Percentiles rank a stretch among this genome's conserved stretches.
These are phyloP conservation scores for Eupsittula cactorum DNA, from an alignment of 2,113 vertebrate species.

Conservation along the genomic window DNA sequence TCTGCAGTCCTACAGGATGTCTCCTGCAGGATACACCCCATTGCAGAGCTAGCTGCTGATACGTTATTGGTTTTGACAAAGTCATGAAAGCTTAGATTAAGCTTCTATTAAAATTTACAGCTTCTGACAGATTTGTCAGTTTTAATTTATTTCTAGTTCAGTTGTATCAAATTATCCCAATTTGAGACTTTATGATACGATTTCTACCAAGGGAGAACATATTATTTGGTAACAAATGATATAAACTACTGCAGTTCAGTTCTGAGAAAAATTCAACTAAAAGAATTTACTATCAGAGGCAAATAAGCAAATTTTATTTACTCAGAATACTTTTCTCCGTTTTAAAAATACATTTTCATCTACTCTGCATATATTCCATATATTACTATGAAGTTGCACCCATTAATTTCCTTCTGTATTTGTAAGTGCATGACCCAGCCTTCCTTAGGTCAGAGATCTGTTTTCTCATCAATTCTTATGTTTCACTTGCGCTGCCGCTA, in stretches of 20 bases:
- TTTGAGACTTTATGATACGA: constrained; percentile 57
- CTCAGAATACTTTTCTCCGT: background rate
- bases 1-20: constrained; percentile 33
- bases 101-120: constrained; percentile 73
- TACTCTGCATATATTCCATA: background rate
- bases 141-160: constrained; percentile 76
- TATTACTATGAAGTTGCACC: background rate
- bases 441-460: background rate
- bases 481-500: background rate
- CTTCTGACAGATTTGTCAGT: constrained; percentile 78
- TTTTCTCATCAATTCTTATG: background rate
- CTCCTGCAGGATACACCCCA: background rate
- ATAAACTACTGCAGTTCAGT: background rate
- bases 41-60: constrained; percentile 51
- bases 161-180: constrained; percentile 69
- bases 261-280: background rate
- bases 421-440: fast-evolving
- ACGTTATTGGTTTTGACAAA: constrained; percentile 77
- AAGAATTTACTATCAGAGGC: background rate
- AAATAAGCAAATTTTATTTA: background rate
- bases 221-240: constrained; percentile 44
- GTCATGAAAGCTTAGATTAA: constrained; percentile 75
- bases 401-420: background rate
- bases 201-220: constrained; percentile 31
- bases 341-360: background rate